Percentiles rank a stretch among this genome's conserved stretches.
Evolutionary conservation across 2,888 invertebrate species (phyloP).

Genomic region (Eristalis pertinax): DNA sequence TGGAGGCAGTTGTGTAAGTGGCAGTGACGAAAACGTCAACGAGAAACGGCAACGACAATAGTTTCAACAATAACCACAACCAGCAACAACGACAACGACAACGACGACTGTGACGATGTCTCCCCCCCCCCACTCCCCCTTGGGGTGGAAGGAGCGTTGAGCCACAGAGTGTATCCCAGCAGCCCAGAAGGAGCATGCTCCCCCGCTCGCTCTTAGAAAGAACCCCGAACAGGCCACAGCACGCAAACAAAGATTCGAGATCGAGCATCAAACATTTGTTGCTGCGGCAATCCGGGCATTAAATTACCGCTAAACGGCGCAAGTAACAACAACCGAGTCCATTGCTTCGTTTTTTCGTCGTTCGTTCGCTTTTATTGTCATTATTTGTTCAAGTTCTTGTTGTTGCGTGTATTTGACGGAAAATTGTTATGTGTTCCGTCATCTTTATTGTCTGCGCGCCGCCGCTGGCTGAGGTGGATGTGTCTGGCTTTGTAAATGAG

Average conservation of each 20-base stretch:
- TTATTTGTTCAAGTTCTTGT: not conserved
- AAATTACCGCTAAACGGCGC: constrained; percentile 8
- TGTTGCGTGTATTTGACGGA: not conserved
- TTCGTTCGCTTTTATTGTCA: constrained; percentile 27
- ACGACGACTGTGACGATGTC: too few species aligned
- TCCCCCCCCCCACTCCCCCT: too few species aligned
- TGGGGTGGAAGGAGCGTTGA: too few species aligned
- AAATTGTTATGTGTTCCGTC: not conserved
- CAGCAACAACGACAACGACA: too few species aligned
- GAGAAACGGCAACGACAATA: not conserved
- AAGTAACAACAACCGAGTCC: not conserved
- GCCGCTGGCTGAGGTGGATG: constrained; percentile 6
- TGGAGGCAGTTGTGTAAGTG: too few species aligned
- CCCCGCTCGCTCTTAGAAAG: too few species aligned
- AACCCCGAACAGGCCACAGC: not conserved
- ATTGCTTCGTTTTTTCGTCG: too few species aligned
- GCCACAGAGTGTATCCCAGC: too few species aligned
- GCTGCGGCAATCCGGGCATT: not conserved
- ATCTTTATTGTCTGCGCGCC: not conserved
- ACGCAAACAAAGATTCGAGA: not conserved
- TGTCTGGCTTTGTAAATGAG: constrained; percentile 36
- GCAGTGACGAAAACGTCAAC: too few species aligned
- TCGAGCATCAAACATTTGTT: not conserved
- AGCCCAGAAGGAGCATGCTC: too few species aligned
- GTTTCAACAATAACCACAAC: not conserved